These are phyloP conservation scores for Arctia plantaginis DNA, from an alignment of 2,888 invertebrate genomes.

Conservation along the genomic window DNA sequence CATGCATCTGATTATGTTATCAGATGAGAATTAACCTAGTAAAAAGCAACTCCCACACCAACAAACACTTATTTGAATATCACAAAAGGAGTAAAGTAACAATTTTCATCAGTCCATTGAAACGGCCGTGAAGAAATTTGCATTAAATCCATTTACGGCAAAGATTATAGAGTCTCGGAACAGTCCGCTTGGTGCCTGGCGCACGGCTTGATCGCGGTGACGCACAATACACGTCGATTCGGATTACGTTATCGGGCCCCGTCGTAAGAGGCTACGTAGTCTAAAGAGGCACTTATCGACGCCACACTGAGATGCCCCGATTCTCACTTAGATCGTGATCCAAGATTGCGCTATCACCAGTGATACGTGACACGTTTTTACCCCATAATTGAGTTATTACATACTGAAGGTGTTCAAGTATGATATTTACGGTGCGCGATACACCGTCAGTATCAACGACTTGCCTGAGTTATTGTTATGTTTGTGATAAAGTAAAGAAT, in stretches of 20 bases:
- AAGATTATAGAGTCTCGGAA: constrained; percentile 75
- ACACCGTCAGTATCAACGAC: constrained; percentile 50
- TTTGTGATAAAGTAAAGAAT: constrained; percentile 55
- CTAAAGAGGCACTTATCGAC: constrained; percentile 81
- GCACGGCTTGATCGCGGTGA: constrained; percentile 57
- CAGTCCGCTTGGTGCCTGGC: constrained; percentile 66
- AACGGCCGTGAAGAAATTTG: constrained; percentile 72
- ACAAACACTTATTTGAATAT: constrained; percentile 68
- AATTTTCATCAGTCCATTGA: constrained; percentile 74
- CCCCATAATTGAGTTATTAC: constrained; percentile 80
- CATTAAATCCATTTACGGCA: constrained; percentile 81
- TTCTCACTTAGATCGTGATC: constrained; percentile 73
- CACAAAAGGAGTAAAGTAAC: constrained; percentile 68
- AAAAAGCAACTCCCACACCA: constrained; percentile 31
- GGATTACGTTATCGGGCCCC: constrained; percentile 79
- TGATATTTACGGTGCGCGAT: constrained; percentile 66
- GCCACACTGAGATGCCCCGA: constrained; percentile 78
- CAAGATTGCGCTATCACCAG: constrained; percentile 76
- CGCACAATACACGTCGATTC: constrained; percentile 80
- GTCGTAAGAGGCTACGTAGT: constrained; percentile 77
- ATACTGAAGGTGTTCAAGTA: constrained; percentile 62
- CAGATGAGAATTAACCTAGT: constrained; percentile 4
- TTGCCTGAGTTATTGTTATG: constrained; percentile 54
- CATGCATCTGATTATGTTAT: background rate
- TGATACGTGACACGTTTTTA: constrained; percentile 75